Conservation (phyloP, 2,797 vertebrate genomes). For the Manis crassicaudata region DNA sequence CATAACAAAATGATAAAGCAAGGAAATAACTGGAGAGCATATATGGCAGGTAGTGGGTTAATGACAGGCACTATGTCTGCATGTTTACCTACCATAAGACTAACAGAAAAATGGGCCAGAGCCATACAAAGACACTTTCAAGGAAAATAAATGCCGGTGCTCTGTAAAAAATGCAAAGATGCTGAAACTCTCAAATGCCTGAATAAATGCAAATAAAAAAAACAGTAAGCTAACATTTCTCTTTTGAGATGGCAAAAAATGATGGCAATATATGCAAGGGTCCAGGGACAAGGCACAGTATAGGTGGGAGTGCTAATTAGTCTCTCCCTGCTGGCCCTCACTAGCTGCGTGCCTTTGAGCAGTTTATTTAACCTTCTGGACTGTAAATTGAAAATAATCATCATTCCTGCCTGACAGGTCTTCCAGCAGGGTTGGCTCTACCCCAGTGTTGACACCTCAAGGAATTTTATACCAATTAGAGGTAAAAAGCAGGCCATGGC, state of each 20-base stretch:
- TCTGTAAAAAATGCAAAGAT: neutral
- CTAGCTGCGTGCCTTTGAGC: neutral
- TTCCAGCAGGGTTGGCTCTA: neutral
- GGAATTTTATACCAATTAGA: neutral
- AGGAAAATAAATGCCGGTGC: conserved; percentile 11
- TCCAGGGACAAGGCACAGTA: no score
- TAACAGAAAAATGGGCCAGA: neutral
- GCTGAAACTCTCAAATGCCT: neutral
- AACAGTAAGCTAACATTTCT: neutral
- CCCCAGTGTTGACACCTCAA: neutral
- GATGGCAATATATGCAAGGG: fast-evolving
- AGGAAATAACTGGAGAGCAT: neutral
- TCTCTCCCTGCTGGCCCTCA: neutral
- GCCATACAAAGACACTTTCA: neutral
- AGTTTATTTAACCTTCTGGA: neutral
- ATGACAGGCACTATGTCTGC: neutral
- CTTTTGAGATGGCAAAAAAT: neutral
- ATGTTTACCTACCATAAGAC: neutral
- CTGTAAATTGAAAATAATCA: neutral
- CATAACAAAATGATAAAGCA: neutral
- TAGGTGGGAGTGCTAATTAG: no score
- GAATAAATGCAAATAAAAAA: conserved; percentile 15
- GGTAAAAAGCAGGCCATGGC: neutral
- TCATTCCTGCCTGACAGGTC: neutral
- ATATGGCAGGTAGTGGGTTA: neutral